phyloP scores from a whole-genome alignment of 2,113 vertebrate species.

The Raphicerus campestris region DNA sequence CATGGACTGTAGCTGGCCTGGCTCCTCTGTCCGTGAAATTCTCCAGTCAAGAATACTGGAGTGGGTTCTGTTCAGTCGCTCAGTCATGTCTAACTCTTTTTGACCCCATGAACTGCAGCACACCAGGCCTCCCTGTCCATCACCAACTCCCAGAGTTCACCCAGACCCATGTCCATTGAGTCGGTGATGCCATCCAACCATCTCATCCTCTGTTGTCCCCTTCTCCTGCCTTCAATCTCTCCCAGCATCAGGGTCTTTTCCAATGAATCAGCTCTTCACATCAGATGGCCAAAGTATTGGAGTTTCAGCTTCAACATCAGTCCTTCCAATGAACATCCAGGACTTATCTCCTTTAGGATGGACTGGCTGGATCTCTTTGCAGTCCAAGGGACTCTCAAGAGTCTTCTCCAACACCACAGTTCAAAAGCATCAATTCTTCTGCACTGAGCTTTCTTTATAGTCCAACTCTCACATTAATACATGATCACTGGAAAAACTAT shows the following conservation, averaged over 20 bases:
- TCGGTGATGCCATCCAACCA: background rate
- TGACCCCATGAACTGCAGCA: accelerated
- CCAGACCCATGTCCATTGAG: background rate
- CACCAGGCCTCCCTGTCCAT: background rate
- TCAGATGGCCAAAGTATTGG: background rate
- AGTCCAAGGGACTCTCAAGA: background rate
- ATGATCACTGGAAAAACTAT: too few species aligned
- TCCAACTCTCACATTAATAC: background rate
- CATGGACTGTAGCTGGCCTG: background rate
- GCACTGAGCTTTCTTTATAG: background rate
- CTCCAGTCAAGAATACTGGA: background rate
- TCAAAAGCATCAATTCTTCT: background rate
- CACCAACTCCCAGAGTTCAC: background rate
- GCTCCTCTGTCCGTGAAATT: background rate
- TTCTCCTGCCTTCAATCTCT: background rate
- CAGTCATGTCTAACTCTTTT: accelerated
- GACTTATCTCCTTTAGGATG: too few species aligned
- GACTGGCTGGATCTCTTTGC: background rate
- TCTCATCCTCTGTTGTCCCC: background rate
- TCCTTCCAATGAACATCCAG: background rate
- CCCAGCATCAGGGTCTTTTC: background rate
- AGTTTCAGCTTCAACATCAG: background rate
- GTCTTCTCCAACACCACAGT: background rate
- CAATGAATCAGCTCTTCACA: background rate
- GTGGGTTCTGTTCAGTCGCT: background rate